These are phyloP conservation scores for Neoascia interrupta DNA, from an alignment of 2,888 invertebrate genomes.

Conservation along the genomic window DNA sequence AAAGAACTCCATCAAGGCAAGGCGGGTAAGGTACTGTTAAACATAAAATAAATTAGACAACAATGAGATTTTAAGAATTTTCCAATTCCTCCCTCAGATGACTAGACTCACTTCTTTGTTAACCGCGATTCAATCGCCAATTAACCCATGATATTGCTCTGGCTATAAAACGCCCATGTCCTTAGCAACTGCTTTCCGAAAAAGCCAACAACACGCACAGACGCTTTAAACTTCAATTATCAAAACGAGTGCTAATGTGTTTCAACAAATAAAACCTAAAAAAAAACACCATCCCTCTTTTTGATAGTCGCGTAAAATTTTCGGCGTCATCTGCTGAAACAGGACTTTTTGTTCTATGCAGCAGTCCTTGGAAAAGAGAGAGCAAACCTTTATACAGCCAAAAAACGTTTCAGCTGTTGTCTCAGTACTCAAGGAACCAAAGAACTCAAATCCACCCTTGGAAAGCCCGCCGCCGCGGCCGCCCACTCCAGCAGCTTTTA, in stretches of 20 bases:
- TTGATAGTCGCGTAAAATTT: constrained; percentile 55
- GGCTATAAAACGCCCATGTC: constrained; percentile 6
- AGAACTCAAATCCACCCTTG: constrained; percentile 32
- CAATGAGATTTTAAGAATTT: no score
- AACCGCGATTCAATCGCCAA: constrained; percentile 33
- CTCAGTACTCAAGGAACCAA: constrained; percentile 16
- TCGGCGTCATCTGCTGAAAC: constrained; percentile 62
- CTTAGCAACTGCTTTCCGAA: background rate
- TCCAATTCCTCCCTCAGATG: no score
- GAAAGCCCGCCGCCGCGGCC: background rate
- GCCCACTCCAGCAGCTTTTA: no score
- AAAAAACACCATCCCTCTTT: constrained; percentile 3
- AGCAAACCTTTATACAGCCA: constrained; percentile 26
- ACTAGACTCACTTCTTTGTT: no score
- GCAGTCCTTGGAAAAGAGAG: constrained; percentile 13
- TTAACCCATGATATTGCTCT: constrained; percentile 20
- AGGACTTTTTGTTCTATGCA: constrained; percentile 26
- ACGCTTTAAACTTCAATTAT: constrained; percentile 42
- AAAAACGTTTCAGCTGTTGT: constrained; percentile 43
- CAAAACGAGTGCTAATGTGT: constrained; percentile 45
- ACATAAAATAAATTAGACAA: no score
- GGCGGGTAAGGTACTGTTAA: no score
- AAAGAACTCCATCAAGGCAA: no score
- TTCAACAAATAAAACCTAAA: constrained; percentile 33
- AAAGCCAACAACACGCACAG: constrained; percentile 15